phyloP scores from a whole-genome alignment of 2,113 vertebrate species.

The Caracal caracal region DNA sequence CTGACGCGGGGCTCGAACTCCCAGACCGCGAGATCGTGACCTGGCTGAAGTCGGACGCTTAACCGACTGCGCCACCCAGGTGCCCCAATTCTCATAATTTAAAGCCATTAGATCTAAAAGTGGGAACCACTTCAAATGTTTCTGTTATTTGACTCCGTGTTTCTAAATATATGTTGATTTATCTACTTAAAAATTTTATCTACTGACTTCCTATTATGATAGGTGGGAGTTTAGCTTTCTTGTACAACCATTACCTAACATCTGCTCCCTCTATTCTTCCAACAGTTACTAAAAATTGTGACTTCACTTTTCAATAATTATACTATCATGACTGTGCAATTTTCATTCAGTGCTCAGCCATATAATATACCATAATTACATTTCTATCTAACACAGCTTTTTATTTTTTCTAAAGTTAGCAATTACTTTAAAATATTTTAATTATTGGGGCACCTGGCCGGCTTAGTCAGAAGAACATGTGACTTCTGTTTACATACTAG shows the following conservation, averaged over 20 bases:
- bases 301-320: neutral
- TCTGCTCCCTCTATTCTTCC: neutral
- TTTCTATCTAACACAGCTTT: constrained; percentile 6
- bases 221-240: neutral
- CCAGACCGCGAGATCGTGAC: no score
- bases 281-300: constrained; percentile 38
- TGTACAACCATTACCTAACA: neutral
- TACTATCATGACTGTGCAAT: neutral
- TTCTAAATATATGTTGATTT: constrained; percentile 35
- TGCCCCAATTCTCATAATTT: constrained; percentile 14
- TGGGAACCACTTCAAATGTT: constrained; percentile 25
- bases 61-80: no score
- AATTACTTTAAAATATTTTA: constrained; percentile 54
- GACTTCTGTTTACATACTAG: neutral
- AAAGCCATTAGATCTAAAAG: neutral
- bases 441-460: neutral
- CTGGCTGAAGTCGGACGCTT: no score
- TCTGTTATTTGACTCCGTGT: neutral
- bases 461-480: neutral
- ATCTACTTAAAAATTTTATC: constrained; percentile 18
- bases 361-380: neutral
- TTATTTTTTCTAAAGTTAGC: constrained; percentile 10
- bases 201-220: neutral
- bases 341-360: constrained; percentile 5
- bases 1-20: no score